Evolutionary conservation across 1,140 invertebrate genomes (phyloP), one percentile per base, ranked within the genome.

Genomic region (Antheraea pernyi): DNA sequence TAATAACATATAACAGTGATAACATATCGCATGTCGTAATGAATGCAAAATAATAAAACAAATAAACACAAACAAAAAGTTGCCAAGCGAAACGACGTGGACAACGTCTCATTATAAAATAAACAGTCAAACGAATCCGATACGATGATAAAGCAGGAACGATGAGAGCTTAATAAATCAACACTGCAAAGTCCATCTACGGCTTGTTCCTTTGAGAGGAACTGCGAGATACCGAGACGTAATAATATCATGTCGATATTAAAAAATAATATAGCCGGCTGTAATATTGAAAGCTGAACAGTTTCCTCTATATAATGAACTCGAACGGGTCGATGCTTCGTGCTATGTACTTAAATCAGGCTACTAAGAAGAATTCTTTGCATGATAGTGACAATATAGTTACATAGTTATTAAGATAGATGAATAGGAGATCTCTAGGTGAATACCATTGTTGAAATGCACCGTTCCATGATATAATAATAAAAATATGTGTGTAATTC

Each of bases 51-150:
- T 10, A 62, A 62, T 69, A 22, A 19, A 68, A 11, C 7, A 53
- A 68, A 16, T 53, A 16, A 53, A 70, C 62, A 37, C 58, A 8
- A 22, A 61, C 59, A 63, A 63, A 63, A 72, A 71, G 63, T 66
- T 70, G 70, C 46, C 53, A 61, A 74, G 36, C 42, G 53, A 75
- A 72, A 59, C 68, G 69, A 70, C 72, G 60, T 68, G 68, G 67
- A 61, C 61, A 53, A 67, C 61, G 66, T 65, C 69, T 74, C 72
- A 74, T 74, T 74, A 74, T 68, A 74, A 74, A 74, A 74, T 74
- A 74, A 74, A 70, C 72, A 74, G 59, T 74, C 66, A 74, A 70
- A 74, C 67, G 63, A 61, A 73, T n/a, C 42, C 42, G 72, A 70
- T 67, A 74, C 69, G 69, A 74, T 70, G 72, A 74, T 74, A 71